phyloP scores from a whole-genome alignment of 2,113 vertebrate species.

The Chroicocephalus ridibundus region DNA sequence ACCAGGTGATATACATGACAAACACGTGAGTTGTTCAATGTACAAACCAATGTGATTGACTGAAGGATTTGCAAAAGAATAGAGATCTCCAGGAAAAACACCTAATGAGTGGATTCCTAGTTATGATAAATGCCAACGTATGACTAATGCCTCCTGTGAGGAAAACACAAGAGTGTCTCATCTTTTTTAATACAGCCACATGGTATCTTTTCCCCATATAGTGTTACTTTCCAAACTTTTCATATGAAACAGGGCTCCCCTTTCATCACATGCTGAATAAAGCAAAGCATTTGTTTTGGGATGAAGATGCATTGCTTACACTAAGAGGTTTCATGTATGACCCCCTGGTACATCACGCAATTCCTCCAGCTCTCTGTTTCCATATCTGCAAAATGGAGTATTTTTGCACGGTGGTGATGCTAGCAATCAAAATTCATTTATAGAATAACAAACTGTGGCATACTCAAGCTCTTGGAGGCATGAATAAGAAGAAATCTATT shows the following conservation, averaged over 20 bases:
- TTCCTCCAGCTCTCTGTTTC: neutral
- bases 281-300: neutral
- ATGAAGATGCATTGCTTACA: neutral
- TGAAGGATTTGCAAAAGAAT: slow-evolving; percentile 15
- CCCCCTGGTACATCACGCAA: neutral
- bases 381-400: neutral
- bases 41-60: neutral
- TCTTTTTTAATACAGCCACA: neutral
- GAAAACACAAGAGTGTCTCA: neutral
- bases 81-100: slow-evolving; percentile 17
- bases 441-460: neutral
- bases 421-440: neutral
- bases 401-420: neutral
- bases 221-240: neutral
- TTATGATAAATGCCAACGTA: slow-evolving; percentile 32
- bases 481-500: neutral
- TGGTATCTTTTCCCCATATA: neutral
- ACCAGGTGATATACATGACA: slow-evolving; percentile 11
- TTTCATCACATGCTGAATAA: neutral
- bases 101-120: neutral
- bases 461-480: neutral
- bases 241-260: neutral
- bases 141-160: neutral
- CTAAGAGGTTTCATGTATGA: neutral
- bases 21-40: neutral